Base-by-base conservation (phyloP, 2,113 vertebrate genomes). In the Fregetta grallaria region DNA sequence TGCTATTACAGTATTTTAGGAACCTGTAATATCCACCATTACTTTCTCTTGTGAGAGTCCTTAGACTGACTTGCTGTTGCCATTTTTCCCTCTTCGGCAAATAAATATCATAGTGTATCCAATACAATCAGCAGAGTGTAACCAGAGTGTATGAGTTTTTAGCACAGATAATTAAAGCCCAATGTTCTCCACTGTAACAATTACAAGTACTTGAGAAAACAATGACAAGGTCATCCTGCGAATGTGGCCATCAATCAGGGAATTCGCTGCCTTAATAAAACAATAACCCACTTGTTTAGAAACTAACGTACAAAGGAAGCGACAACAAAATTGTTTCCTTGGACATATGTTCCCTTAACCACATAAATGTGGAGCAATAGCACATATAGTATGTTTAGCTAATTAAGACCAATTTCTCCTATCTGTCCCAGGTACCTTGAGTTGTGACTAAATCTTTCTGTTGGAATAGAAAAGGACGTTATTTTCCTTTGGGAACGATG, bases 121-220 rank as follows among this genome's bases (percentile, higher is more conserved):
- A 98, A 98, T 98, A 97, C 97, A 98, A 98, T 97, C 98, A 98
- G 96, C 96, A 94, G 63, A 93, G 95, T 97, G 97, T 97, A 98
- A 96, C 96, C 90, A 90, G 88, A 95, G 90, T 77, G 82, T 93
- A 96, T 96, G 96, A 97, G 94, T 96, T 98, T 93, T 97, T 97
- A 97, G 97, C 94, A 84, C 93, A 98, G 97, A 98, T 98, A 98
- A 98, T 98, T 98, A 98, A 98, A 97, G 98, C 97, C 97, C 95
- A 95, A 58, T 97, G 97, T 98, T 98, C 96, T 90, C 88, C 92
- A 97, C 94, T 93, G 92, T 96, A 95, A 97, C 97, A 98, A 97
- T 97, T 98, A 97, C 97, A 94, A 96, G 96, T 94, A 92, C 95
- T 94, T 95, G 96, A 86, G 90, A 81, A 97, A 96, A 88, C 95